Conservation (phyloP, 2,888 invertebrate species). For the Taphrorychus bicolor region DNA sequence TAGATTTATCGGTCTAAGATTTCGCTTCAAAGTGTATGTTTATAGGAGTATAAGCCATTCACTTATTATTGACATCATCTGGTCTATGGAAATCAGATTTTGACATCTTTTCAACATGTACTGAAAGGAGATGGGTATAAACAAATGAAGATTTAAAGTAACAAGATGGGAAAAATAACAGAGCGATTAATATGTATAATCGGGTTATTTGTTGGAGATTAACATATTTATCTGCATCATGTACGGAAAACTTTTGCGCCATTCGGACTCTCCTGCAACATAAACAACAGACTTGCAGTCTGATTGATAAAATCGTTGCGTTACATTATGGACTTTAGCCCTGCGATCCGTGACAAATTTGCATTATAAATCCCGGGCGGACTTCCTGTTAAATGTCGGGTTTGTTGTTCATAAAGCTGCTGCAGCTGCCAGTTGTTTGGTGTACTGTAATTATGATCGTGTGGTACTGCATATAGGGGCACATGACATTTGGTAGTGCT, state of each 20-base stretch:
- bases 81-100: too few species aligned
- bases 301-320: conserved; percentile 15
- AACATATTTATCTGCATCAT: too few species aligned
- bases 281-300: conserved; percentile 3
- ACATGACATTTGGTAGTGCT: background rate
- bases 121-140: too few species aligned
- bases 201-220: too few species aligned
- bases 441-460: background rate
- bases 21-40: background rate
- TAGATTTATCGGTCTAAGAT: background rate
- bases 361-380: conserved; percentile 30
- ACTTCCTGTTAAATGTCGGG: conserved; percentile 26
- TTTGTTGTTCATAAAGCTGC: conserved; percentile 30
- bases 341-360: conserved; percentile 35
- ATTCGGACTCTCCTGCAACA: background rate
- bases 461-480: background rate
- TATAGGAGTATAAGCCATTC: background rate
- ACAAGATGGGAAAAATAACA: too few species aligned
- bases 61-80: too few species aligned
- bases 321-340: conserved; percentile 6
- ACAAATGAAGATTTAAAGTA: too few species aligned
- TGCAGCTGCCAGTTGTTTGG: conserved; percentile 18
- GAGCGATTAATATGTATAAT: too few species aligned
- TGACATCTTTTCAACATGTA: too few species aligned
- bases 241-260: too few species aligned